Conservation (phyloP, 2,113 vertebrate genomes). For the Melanostigma gelatinosum region DNA sequence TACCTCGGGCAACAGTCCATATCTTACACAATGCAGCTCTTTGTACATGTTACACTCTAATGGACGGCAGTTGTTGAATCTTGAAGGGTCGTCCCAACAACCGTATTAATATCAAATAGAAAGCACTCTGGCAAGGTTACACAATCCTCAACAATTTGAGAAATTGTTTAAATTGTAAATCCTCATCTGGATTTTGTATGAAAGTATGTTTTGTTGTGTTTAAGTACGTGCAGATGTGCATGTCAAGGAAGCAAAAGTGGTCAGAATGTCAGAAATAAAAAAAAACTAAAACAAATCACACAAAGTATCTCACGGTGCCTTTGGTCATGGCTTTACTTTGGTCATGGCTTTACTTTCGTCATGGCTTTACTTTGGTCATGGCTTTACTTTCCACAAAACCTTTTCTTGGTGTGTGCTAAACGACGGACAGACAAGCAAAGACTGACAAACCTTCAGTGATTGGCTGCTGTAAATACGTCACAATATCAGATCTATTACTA, state of each 20-base stretch:
- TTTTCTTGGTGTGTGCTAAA: not conserved
- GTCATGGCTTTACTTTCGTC: not conserved
- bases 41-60: constrained; percentile 35
- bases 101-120: constrained; percentile 3
- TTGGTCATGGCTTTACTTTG: not conserved
- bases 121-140: not conserved
- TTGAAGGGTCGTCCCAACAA: constrained; percentile 2
- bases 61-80: constrained; percentile 50
- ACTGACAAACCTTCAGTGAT: not conserved
- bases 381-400: not conserved
- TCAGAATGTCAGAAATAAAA: not conserved
- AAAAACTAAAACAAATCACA: not conserved
- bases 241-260: not conserved
- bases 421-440: not conserved
- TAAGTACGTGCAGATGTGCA: not conserved
- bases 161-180: not conserved
- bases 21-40: constrained; percentile 28
- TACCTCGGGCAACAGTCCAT: constrained; percentile 28
- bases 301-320: not conserved
- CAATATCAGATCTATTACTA: not conserved
- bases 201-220: not conserved
- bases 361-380: not conserved
- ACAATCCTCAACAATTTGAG: not conserved
- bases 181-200: constrained; percentile 5
- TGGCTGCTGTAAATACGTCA: not conserved